A percentile compares a stretch with the other conserved stretches of the same genome.
These are phyloP conservation scores for Napeogenes inachia DNA, from an alignment of 2,888 invertebrate species.

Conservation along the genomic window DNA sequence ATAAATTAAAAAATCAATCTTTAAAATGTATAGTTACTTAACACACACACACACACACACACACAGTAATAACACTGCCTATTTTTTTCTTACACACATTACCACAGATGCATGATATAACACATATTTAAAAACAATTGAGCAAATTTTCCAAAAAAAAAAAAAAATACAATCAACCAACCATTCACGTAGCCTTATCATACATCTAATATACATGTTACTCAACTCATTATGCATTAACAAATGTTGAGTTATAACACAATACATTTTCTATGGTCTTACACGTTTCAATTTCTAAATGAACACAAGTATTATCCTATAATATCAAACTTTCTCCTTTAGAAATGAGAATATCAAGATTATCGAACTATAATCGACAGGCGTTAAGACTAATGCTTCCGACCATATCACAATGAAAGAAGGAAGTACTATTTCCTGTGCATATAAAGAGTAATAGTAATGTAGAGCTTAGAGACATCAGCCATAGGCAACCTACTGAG, in stretches of 20 bases:
- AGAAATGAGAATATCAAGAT: constrained; percentile 59
- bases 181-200: no score
- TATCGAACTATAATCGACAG: constrained; percentile 62
- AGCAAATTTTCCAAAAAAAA: no score
- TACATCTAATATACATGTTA: no score
- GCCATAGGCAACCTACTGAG: no score
- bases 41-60: no score
- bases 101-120: no score
- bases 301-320: constrained; percentile 27
- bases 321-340: constrained; percentile 57
- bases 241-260: constrained; percentile 5
- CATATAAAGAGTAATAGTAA: constrained; percentile 12
- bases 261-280: neutral
- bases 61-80: no score
- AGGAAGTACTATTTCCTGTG: constrained; percentile 50
- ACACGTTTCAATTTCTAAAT: constrained; percentile 22
- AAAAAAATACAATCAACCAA: no score
- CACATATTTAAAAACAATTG: no score
- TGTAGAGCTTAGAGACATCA: neutral
- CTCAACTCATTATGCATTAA: neutral
- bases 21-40: no score
- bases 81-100: no score
- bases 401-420: constrained; percentile 40
- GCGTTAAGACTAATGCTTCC: constrained; percentile 56
- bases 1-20: no score